phyloP scores from a whole-genome alignment of 2,797 vertebrate genomes.

The Chelonia mydas region DNA sequence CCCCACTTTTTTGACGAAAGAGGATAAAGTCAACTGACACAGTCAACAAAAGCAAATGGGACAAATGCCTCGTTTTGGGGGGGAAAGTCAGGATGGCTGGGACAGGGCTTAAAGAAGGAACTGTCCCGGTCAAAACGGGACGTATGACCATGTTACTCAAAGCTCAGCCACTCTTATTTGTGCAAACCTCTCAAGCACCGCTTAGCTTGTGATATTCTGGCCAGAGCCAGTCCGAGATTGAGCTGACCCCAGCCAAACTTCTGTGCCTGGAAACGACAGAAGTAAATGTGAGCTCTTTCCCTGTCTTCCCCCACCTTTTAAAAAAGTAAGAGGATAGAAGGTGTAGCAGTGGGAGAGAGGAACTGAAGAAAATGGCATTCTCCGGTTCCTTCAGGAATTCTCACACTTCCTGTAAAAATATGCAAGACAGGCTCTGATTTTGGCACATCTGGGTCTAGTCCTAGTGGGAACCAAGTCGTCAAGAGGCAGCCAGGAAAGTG shows the following conservation, averaged over 20 bases:
- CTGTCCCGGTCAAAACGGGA: no score
- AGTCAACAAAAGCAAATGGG: no score
- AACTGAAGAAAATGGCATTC: background rate
- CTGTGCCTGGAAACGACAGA: background rate
- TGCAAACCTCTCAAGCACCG: background rate
- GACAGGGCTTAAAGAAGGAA: no score
- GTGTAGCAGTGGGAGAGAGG: accelerated
- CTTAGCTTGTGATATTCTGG: background rate
- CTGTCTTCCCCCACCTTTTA: background rate
- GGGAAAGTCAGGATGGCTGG: no score
- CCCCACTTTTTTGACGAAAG: no score
- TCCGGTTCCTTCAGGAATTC: background rate
- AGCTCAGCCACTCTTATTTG: background rate
- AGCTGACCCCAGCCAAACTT: background rate
- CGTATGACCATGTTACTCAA: background rate
- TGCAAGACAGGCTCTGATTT: background rate
- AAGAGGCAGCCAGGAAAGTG: background rate
- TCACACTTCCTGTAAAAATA: background rate
- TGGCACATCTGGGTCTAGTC: background rate
- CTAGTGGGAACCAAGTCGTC: background rate
- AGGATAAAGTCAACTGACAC: no score
- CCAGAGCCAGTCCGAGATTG: background rate
- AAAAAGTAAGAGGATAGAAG: background rate
- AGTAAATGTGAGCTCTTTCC: background rate
- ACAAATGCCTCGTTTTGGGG: no score